These are phyloP conservation scores for Oceanodroma tethys DNA, from an alignment of 2,113 vertebrate genomes.

Conservation along the genomic window DNA sequence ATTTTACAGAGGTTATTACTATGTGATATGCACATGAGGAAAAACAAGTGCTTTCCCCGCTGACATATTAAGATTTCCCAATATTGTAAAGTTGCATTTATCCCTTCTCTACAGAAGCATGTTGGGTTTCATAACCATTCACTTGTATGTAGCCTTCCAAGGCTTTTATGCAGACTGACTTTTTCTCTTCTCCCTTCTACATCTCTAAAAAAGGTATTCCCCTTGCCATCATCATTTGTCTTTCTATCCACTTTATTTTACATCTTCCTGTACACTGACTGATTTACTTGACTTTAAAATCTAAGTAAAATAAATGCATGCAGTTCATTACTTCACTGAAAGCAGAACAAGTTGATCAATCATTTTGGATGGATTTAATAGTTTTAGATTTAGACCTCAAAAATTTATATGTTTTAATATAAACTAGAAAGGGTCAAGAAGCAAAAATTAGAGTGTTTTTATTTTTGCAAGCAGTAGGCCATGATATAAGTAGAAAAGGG, in stretches of 20 bases:
- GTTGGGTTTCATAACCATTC: not conserved
- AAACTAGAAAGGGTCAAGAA: not conserved
- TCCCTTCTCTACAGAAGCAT: not conserved
- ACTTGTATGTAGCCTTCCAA: not conserved
- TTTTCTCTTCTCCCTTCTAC: not conserved
- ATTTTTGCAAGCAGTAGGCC: not conserved
- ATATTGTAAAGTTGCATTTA: not conserved
- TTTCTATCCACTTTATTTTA: not conserved
- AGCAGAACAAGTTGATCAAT: not conserved
- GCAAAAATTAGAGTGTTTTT: not conserved
- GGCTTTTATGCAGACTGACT: not conserved
- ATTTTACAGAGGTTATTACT: not conserved
- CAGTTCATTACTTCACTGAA: not conserved
- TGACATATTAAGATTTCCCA: not conserved
- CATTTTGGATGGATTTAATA: rapidly evolving
- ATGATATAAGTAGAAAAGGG: not conserved
- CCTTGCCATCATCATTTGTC: not conserved
- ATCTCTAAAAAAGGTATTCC: not conserved
- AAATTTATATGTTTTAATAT: not conserved
- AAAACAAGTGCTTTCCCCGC: not conserved
- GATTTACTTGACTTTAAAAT: not conserved
- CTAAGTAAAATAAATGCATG: not conserved
- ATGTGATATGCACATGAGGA: not conserved
- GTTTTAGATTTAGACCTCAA: not conserved
- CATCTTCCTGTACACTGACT: not conserved